These are phyloP conservation scores for Zaprionus vittiger DNA, from an alignment of 1,140 invertebrate species.

Conservation along the genomic window DNA sequence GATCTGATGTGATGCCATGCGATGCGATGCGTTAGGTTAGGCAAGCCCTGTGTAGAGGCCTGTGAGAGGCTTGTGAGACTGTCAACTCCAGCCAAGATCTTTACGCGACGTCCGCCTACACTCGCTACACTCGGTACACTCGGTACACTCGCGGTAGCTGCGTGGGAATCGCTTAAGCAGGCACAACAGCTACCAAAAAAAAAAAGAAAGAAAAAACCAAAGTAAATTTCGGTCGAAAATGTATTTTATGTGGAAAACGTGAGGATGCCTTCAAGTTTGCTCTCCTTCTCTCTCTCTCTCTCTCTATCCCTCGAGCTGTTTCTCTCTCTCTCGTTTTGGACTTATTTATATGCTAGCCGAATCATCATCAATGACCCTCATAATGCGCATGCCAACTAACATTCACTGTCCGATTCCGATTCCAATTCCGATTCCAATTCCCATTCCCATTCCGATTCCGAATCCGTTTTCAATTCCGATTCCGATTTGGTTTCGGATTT, in stretches of 20 bases:
- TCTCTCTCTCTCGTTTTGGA: slow-evolving; percentile 23
- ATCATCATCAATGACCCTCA: slow-evolving; percentile 80
- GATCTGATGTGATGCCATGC: slow-evolving; percentile 19
- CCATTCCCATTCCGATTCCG: background rate
- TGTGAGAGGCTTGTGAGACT: background rate
- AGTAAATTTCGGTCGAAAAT: slow-evolving; percentile 77
- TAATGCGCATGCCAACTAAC: slow-evolving; percentile 53
- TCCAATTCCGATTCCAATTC: background rate
- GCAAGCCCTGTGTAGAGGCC: background rate
- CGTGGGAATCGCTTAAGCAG: slow-evolving; percentile 69
- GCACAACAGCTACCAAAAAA: slow-evolving; percentile 50
- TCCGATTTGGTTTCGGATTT: slow-evolving; percentile 16
- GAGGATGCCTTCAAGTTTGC: slow-evolving; percentile 61
- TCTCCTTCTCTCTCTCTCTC: slow-evolving; percentile 16
- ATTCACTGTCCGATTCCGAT: slow-evolving; percentile 45
- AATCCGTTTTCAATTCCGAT: slow-evolving; percentile 10
- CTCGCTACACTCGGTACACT: background rate
- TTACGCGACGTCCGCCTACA: slow-evolving; percentile 21
- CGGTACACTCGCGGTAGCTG: slow-evolving; percentile 17
- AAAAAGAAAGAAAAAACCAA: slow-evolving; percentile 27
- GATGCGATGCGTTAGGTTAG: slow-evolving; percentile 57
- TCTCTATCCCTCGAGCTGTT: background rate
- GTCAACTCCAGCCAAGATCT: background rate
- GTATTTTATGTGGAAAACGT: slow-evolving; percentile 76
- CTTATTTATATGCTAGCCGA: slow-evolving; percentile 78